Base-by-base conservation (phyloP, 2,797 vertebrate genomes). In the Psittacula derbiana region DNA sequence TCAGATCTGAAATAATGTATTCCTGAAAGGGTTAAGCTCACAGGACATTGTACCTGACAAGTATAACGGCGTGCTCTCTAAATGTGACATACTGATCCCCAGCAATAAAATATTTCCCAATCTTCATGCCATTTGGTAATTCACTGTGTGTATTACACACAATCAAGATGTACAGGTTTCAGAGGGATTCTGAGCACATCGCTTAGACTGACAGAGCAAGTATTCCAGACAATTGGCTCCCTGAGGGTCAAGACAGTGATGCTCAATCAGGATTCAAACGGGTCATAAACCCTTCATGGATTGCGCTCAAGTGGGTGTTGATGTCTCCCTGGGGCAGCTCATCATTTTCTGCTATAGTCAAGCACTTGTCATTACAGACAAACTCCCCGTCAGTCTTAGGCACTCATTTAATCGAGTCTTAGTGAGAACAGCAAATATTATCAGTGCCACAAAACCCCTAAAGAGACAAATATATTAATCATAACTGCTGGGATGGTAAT, bases 281-380 rank as follows among this genome's bases (percentile, higher is more conserved):
- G 98, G 98, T 98, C 98, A 98, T 97, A 98, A 98, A 98, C 97
- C 96, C 97, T 98, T 97, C 97, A 96, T 96, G 97, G 97, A 98
- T 98, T 97, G 97, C 92, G 86, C 97, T 98, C 97, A 97, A 98
- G 97, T 97, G 97, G 97, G 97, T 98, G 97, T 97, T 96, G 96
- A 98, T 97, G 97, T 96, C 96, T 98, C 98, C 97, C 97, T 93
- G 89, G 97, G 97, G 98, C 96, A 71, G 62, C 97, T 97, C 98
- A 98, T 98, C 98, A 97, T 97, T 97, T 97, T 97, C 96, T 92
- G 93, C 95, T 95, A 97, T 91, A 98, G 96, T 97, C 97, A 96
- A 97, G 96, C 96, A 96, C 97, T 97, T 98, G 98, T 98, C 98
- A 98, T 97, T 96, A 96, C 85, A 98, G 95, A 97, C 96, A 98